phyloP scores from a whole-genome alignment of 2,797 vertebrate species.

The Muscicapa striata region DNA sequence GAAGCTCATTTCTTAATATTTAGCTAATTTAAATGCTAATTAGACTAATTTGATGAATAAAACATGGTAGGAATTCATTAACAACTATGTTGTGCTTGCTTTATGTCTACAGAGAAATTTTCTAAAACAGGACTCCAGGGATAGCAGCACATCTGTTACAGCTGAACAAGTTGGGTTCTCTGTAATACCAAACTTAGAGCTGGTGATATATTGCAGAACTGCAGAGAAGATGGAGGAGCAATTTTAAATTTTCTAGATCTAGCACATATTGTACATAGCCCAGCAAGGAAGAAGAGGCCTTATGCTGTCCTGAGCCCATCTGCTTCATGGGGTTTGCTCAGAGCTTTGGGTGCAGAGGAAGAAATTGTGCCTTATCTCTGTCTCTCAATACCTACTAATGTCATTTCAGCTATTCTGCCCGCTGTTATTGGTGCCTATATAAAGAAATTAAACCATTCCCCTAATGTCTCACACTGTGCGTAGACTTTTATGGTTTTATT shows the following conservation, averaged over 20 bases:
- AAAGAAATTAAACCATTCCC: neutral
- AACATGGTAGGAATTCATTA: constrained; percentile 53
- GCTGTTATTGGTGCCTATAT: fast-evolving
- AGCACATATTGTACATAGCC: neutral
- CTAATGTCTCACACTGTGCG: neutral
- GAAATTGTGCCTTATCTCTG: neutral
- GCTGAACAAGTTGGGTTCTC: neutral
- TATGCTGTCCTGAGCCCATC: neutral
- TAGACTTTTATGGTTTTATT: neutral
- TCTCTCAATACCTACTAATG: neutral
- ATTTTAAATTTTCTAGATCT: neutral
- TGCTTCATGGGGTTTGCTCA: neutral
- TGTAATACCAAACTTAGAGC: neutral
- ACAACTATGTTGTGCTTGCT: constrained; percentile 19
- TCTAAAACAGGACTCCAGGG: constrained; percentile 42
- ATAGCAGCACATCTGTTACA: constrained; percentile 47
- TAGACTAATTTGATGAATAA: constrained; percentile 61
- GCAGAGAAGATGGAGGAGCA: neutral
- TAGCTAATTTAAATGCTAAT: constrained; percentile 71
- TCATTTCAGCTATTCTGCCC: neutral
- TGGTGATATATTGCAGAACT: neutral
- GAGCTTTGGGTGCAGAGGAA: neutral
- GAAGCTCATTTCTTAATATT: constrained; percentile 46
- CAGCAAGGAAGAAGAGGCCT: neutral
- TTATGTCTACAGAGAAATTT: constrained; percentile 54